Conservation (phyloP, 1,140 invertebrate species). For the Psilanteris sp. region DNA sequence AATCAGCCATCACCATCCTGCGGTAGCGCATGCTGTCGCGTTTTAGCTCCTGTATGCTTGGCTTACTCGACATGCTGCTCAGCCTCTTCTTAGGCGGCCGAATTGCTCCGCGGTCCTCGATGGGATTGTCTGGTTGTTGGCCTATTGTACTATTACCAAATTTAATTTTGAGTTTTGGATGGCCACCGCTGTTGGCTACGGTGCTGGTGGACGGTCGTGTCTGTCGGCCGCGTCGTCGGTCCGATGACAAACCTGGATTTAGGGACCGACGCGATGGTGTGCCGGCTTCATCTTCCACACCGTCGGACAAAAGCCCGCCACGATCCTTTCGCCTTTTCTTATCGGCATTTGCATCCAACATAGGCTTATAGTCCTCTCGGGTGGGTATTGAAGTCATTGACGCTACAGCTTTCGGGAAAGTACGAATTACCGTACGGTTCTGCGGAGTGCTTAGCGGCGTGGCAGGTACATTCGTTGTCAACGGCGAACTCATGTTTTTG, state of each 20-base stretch:
- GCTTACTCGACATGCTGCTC: slow-evolving; percentile 82
- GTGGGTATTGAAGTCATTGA: slow-evolving; percentile 92
- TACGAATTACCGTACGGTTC: slow-evolving; percentile 85
- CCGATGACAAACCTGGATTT: slow-evolving; percentile 64
- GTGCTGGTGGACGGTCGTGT: slow-evolving; percentile 70
- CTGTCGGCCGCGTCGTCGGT: slow-evolving; percentile 82
- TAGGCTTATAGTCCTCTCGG: slow-evolving; percentile 88
- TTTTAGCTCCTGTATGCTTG: slow-evolving; percentile 87
- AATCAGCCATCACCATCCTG: slow-evolving; percentile 90
- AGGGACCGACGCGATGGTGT: slow-evolving; percentile 75
- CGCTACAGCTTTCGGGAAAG: slow-evolving; percentile 91
- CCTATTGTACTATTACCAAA: slow-evolving; percentile 83
- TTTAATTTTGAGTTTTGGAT: slow-evolving; percentile 92
- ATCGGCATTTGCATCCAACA: slow-evolving; percentile 83
- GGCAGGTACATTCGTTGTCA: slow-evolving; percentile 77
- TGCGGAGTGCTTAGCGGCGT: slow-evolving; percentile 82
- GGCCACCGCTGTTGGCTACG: slow-evolving; percentile 70
- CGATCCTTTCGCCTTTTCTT: slow-evolving; percentile 86
- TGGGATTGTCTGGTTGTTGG: slow-evolving; percentile 72
- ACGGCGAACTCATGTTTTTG: slow-evolving; percentile 89
- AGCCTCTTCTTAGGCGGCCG: slow-evolving; percentile 90
- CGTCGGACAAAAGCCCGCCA: slow-evolving; percentile 50
- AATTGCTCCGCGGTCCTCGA: slow-evolving; percentile 81
- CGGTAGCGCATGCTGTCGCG: slow-evolving; percentile 93
- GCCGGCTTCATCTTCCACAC: slow-evolving; percentile 70